Percentiles rank a stretch among this genome's conserved stretches.
phyloP scores from a whole-genome alignment of 2,888 invertebrate species.

The Agonopterix arenella region DNA sequence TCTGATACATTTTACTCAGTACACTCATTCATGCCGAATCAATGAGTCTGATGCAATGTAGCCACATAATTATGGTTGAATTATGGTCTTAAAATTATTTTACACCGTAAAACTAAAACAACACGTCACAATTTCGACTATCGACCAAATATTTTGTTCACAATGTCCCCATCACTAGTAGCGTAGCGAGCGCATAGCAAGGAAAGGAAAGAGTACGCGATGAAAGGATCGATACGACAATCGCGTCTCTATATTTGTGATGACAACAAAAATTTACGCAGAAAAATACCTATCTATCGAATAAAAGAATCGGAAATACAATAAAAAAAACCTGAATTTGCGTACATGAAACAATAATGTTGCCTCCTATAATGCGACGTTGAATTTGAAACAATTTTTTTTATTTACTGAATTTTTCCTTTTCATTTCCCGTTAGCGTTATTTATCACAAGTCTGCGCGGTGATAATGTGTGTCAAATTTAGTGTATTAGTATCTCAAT shows the following conservation, averaged over 20 bases:
- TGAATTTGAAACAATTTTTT: constrained; percentile 2
- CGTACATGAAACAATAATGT: constrained; percentile 12
- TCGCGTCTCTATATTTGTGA: constrained; percentile 45
- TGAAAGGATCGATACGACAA: constrained; percentile 32
- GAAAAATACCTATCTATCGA: constrained; percentile 13
- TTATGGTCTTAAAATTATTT: too few species aligned
- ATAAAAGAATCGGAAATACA: constrained; percentile 12
- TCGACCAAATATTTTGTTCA: too few species aligned
- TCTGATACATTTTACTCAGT: too few species aligned
- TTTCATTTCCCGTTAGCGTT: background rate
- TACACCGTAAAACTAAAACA: too few species aligned
- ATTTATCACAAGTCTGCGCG: constrained; percentile 23
- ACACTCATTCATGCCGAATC: too few species aligned
- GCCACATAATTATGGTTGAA: too few species aligned
- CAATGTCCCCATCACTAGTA: constrained; percentile 16
- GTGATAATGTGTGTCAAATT: constrained; percentile 75
- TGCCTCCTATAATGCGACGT: background rate
- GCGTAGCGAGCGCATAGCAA: constrained; percentile 16
- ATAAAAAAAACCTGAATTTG: background rate
- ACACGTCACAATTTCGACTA: too few species aligned
- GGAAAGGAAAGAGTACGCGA: background rate
- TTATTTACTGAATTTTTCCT: constrained; percentile 2
- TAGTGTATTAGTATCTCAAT: too few species aligned
- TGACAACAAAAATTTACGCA: constrained; percentile 45
- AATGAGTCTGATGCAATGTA: too few species aligned